Evolutionary conservation across 1,140 invertebrate species (phyloP).

Genomic region (Bombus balteatus): DNA sequence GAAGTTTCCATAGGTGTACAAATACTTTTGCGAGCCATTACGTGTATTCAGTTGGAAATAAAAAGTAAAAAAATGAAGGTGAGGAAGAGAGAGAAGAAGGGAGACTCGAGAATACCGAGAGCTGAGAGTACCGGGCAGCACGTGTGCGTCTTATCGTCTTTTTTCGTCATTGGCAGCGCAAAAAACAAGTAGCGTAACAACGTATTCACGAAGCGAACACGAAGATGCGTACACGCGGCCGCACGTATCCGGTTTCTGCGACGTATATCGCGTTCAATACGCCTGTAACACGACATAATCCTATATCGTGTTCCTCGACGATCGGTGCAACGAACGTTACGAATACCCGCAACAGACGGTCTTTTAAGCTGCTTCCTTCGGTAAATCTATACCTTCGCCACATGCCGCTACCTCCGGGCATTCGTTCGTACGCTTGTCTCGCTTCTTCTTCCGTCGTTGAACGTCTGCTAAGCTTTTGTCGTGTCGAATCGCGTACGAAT

Average conservation of each 20-base stretch:
- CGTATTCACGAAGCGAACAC: not conserved
- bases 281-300: conserved; percentile 53
- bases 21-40: too few species aligned
- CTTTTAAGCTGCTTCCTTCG: conserved; percentile 48
- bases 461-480: not conserved
- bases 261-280: conserved; percentile 59
- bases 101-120: not conserved
- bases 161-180: conserved; percentile 4
- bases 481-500: not conserved
- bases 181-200: conserved; percentile 5
- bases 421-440: not conserved
- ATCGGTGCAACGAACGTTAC: conserved; percentile 43
- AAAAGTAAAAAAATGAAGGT: not conserved
- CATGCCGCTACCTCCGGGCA: not conserved
- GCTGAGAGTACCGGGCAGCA: not conserved
- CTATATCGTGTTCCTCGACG: conserved; percentile 49
- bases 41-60: not conserved
- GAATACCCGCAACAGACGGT: conserved; percentile 35
- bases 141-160: conserved; percentile 15
- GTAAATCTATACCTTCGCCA: conserved; percentile 40
- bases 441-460: not conserved
- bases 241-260: conserved; percentile 56
- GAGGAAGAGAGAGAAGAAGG: too few species aligned
- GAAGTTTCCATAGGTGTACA: too few species aligned
- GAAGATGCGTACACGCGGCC: conserved; percentile 57